Evolutionary conservation across 2,113 vertebrate species (phyloP), one percentile per base, ranked within the genome.

Genomic region (Dasypus novemcinctus): DNA sequence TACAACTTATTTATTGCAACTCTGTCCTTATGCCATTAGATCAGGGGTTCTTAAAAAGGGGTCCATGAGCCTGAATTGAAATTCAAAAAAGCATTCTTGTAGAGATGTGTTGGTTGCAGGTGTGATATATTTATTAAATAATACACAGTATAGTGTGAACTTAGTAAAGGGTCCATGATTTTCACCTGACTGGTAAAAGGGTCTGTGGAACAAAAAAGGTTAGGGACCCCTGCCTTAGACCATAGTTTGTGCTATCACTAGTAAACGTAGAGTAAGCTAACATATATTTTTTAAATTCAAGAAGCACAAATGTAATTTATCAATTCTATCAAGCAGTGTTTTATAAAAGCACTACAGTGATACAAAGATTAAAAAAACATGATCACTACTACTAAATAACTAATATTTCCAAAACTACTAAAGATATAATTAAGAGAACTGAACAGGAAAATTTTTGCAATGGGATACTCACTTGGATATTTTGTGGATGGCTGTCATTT

Each of bases 401-500:
- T 84, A 90, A 80, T 4, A 88, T 75, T 88, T 90, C 43, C 31
- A 57, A 64, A 69, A 27, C 14, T 79, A 33, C 14, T 91, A 33
- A 41, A 87, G 31, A 74, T 85, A 38, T 25, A 36, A 91, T 66
- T 79, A 78, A 84, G 25, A 12, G 38, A 90, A 49, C 11, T 21
- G 18, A 93, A 59, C 1, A 59, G 52, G 11, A 88, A 13, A 94
- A 38, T 95, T 94, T 90, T 82, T 31, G 82, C 20, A 23, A 75
- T 38, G 91, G 43, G 8, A 54, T 81, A 87, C 74, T 79, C 59
- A 71, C 74, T 52, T 71, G 23, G 89, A 79, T 94, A 3, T 49
- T 88, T 87, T 88, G 54, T 89, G 9, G 31, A 27, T 95, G 63
- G 5, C n/a, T 90, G 80, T 91, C 38, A 49, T 87, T 94, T 82